phyloP scores from a whole-genome alignment of 2,888 invertebrate species.

The Dusona sp. region DNA sequence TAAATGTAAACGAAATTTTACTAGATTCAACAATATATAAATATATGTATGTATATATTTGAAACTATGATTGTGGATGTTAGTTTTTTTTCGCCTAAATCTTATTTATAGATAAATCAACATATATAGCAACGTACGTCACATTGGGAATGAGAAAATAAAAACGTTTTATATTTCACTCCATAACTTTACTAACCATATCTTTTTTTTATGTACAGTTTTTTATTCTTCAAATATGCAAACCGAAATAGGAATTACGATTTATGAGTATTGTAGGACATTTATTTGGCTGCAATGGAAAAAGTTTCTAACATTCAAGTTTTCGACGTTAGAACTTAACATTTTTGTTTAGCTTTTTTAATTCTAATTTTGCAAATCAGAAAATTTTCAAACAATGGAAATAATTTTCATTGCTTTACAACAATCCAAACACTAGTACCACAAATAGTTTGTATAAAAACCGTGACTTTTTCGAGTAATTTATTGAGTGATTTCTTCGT shows the following conservation, averaged over 20 bases:
- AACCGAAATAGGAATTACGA: background rate
- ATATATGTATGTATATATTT: conserved; percentile 61
- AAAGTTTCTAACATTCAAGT: background rate
- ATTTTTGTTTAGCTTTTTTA: background rate
- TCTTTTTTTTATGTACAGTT: conserved; percentile 29
- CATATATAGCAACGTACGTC: conserved; percentile 60
- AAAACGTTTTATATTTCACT: conserved; percentile 75
- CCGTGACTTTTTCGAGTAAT: background rate
- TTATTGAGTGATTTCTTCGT: background rate
- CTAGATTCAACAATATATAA: conserved; percentile 63
- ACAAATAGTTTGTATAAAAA: background rate
- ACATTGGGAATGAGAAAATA: conserved; percentile 72
- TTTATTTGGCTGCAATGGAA: background rate
- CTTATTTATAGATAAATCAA: conserved; percentile 43
- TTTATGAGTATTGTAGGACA: background rate
- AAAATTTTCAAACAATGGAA: background rate
- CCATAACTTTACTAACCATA: conserved; percentile 52
- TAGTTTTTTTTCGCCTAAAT: conserved; percentile 31
- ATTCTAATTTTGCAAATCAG: background rate
- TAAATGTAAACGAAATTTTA: conserved; percentile 58
- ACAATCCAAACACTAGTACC: background rate
- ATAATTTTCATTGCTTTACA: background rate
- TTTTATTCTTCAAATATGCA: background rate
- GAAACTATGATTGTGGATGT: conserved; percentile 58
- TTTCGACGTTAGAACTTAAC: background rate